Percentiles rank a stretch among this genome's conserved stretches.
Evolutionary conservation across 1,140 invertebrate species (phyloP).

Genomic region (Spodoptera frugiperda): DNA sequence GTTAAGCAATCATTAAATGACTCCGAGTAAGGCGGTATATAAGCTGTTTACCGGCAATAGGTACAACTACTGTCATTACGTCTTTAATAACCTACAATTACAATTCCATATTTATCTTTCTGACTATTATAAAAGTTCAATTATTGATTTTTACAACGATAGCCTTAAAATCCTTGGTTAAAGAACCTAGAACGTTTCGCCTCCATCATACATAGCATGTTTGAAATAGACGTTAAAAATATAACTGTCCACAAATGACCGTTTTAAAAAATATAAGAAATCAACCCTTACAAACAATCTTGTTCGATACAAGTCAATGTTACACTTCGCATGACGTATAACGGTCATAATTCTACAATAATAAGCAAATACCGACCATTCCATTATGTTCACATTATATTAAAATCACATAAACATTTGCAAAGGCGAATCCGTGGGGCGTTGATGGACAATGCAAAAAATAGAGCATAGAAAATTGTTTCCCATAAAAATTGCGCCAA

Average conservation of each 20-base stretch:
- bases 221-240: no score
- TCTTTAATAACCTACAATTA: no score
- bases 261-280: not conserved
- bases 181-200: no score
- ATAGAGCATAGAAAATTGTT: conserved; percentile 78
- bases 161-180: no score
- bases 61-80: no score
- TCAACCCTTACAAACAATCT: conserved; percentile 9
- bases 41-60: no score
- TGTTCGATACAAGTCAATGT: not conserved
- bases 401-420: conserved; percentile 79
- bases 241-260: not conserved
- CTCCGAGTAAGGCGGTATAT: no score
- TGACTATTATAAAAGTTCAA: not conserved
- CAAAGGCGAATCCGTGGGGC: conserved; percentile 77
- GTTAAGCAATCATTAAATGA: no score
- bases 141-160: no score
- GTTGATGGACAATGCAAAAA: conserved; percentile 84
- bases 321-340: conserved; percentile 60
- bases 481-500: conserved; percentile 81
- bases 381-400: conserved; percentile 70
- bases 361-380: conserved; percentile 57
- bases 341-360: conserved; percentile 69
- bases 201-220: no score
- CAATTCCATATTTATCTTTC: not conserved